Evolutionary conservation across 2,113 vertebrate species (phyloP), one percentile per base, ranked within the genome.

Genomic region (Hoplias malabaricus): DNA sequence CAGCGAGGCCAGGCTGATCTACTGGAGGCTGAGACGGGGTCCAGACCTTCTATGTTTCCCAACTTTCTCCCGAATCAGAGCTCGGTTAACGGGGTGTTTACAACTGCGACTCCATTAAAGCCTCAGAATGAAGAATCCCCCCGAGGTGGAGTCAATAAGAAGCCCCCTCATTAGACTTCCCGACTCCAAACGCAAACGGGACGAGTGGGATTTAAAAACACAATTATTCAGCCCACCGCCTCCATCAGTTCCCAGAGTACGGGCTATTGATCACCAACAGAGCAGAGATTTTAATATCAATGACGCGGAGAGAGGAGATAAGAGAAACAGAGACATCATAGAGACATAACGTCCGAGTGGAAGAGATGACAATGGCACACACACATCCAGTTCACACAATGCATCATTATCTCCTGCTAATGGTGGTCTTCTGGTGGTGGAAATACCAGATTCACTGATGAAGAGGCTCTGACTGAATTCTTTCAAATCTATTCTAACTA

Each of bases 31-130:
- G 12, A 40, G 33, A 79, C 79, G 73, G 69, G 69, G 48, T 42
- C 38, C 65, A 33, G 53, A 69, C 33, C 29, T 23, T 54, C 36
- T 29, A 43, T 54, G 21, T 6, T 38, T 69, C 33, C 33, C 59
- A 57, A 61, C 73, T 21, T 43, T 67, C 53, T 13, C 14, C 43
- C 54, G 38, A 34, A 69, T 69, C 56, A 59, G 16, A 12, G 10
- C 43, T 10, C 43, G 67, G 62, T 71, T 61, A 77, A 79, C 72
- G 67, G 36, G 36, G 46, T 62, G 67, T 82, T 82, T 82, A 79
- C 74, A 62, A 21, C 77, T 67, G 27, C 50, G 75, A 82, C 71
- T 75, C 72, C 59, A 79, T 79, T 82, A 76, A 61, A 79, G 56
- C 42, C 50, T 73, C 67, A 66, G 42, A 79, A 75, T 27, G 21